These are phyloP conservation scores for Drosophila nannoptera DNA, from an alignment of 1,140 invertebrate species.

Conservation along the genomic window DNA sequence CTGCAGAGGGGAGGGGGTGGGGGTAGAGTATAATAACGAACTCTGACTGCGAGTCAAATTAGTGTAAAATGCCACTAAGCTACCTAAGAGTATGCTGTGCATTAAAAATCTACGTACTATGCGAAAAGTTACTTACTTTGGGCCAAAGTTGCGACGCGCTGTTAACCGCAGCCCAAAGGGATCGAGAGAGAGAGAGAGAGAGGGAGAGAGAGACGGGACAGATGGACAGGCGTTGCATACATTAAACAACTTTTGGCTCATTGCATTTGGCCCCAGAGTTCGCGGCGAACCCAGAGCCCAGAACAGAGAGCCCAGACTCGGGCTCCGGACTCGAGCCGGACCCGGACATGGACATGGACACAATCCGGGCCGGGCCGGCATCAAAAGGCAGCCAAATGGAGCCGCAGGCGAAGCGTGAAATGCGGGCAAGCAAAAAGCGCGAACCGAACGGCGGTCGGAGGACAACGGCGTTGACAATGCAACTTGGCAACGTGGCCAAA, in stretches of 20 bases:
- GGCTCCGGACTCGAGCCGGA: conserved; percentile 1
- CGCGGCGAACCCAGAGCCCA: neutral
- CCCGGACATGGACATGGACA: neutral
- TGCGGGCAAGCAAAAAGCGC: conserved; percentile 74
- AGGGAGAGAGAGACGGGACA: conserved; percentile 1
- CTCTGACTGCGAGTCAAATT: conserved; percentile 63
- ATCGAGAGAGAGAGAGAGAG: neutral
- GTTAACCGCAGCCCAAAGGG: conserved; percentile 60
- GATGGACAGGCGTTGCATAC: conserved; percentile 64
- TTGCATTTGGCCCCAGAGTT: conserved; percentile 56
- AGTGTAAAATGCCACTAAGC: conserved; percentile 76
- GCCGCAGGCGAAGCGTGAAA: conserved; percentile 74
- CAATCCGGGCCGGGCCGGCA: conserved; percentile 23
- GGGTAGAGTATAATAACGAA: conserved; percentile 26
- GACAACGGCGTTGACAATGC: conserved; percentile 73
- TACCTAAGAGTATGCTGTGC: conserved; percentile 74
- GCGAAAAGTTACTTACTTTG: conserved; percentile 74
- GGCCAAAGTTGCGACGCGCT: conserved; percentile 69
- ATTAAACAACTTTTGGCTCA: conserved; percentile 79
- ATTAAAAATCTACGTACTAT: conserved; percentile 75
- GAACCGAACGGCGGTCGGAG: conserved; percentile 26
- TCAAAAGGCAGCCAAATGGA: conserved; percentile 61
- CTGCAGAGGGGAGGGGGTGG: no score
- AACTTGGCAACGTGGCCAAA: conserved; percentile 69
- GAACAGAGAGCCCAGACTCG: neutral